A percentile compares a stretch with the other conserved stretches of the same genome.
These are phyloP conservation scores for Asarcornis scutulata DNA, from an alignment of 2,113 vertebrate species.

Conservation along the genomic window DNA sequence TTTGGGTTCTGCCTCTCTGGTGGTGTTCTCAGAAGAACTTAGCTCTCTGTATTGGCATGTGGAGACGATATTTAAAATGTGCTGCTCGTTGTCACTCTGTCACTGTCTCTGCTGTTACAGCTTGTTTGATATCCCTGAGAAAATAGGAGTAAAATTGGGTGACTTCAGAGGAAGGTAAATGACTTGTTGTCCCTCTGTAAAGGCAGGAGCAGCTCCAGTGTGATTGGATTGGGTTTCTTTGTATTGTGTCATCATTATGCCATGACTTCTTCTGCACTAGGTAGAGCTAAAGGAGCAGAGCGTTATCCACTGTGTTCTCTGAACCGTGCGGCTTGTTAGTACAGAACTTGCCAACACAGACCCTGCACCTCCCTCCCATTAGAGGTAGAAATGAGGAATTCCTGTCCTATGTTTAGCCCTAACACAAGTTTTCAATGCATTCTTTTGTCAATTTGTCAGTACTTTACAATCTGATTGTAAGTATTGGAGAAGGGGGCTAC, in stretches of 20 bases:
- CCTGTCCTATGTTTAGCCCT: accelerated
- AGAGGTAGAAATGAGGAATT: background rate
- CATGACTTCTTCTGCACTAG: accelerated
- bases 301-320: accelerated
- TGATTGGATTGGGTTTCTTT: accelerated
- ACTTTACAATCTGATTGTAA: accelerated
- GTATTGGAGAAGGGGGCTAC: accelerated
- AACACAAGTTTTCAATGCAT: accelerated
- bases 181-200: accelerated
- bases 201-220: accelerated
- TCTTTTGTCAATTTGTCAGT: too few relatives aligned
- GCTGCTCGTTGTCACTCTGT: accelerated
- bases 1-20: accelerated
- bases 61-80: accelerated
- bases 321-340: accelerated
- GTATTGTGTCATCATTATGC: accelerated
- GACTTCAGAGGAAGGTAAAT: background rate
- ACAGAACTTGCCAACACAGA: accelerated
- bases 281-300: background rate
- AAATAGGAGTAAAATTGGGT: accelerated
- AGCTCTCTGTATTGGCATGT: background rate
- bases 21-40: background rate
- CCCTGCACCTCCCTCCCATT: background rate
- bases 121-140: background rate
- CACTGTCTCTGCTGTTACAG: background rate